Percentiles rank a stretch among this genome's conserved stretches.
Conservation (phyloP, 2,888 invertebrate genomes). For the Calliopum simillimum region DNA sequence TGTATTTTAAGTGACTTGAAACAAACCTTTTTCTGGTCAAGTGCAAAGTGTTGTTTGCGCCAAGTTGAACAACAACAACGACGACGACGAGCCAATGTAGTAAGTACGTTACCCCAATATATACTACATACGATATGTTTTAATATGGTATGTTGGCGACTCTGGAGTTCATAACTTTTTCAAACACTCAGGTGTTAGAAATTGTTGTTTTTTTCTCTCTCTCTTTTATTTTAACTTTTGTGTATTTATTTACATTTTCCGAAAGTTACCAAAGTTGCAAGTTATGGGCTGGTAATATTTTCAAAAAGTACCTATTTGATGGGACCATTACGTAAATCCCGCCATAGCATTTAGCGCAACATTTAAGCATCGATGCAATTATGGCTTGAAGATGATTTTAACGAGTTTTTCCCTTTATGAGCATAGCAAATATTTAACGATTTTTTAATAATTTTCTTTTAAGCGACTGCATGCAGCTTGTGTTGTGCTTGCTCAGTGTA, state of each 20-base stretch:
- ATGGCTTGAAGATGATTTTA: conserved; percentile 31
- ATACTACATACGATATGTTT: no score
- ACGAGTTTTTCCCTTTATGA: conserved; percentile 27
- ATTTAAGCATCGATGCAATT: conserved; percentile 16
- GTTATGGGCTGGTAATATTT: no score
- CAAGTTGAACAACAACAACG: no score
- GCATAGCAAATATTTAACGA: conserved; percentile 31
- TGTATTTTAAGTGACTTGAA: conserved; percentile 24
- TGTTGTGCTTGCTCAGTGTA: no score
- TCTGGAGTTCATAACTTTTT: neutral
- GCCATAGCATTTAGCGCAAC: neutral
- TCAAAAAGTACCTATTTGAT: no score
- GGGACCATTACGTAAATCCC: no score
- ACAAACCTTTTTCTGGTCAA: conserved; percentile 25
- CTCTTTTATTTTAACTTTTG: neutral
- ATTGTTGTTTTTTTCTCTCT: neutral
- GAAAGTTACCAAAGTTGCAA: no score
- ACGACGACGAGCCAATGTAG: no score
- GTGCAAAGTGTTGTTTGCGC: neutral
- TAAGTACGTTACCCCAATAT: no score
- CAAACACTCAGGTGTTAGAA: conserved; percentile 15
- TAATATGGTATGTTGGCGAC: no score
- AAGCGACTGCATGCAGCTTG: no score
- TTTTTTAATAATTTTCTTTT: neutral
- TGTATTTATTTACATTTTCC: no score